A percentile compares a stretch with the other conserved stretches of the same genome.
Conservation (phyloP, 2,888 invertebrate species). For the Slavum lentiscoides region DNA sequence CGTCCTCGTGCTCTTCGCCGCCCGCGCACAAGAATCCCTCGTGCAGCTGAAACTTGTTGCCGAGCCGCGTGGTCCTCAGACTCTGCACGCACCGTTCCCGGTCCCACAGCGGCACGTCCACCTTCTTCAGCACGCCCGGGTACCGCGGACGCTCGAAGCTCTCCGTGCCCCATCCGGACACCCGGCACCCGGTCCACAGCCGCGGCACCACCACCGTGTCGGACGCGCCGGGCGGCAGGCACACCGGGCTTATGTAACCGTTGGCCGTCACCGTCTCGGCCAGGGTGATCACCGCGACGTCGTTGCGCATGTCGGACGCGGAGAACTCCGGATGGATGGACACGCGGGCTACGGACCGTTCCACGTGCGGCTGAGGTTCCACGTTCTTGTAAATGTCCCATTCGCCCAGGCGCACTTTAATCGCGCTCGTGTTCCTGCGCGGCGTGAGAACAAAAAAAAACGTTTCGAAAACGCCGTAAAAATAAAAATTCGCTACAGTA, state of each 20-base stretch:
- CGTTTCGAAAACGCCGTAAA: no score
- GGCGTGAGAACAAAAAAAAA: no score
- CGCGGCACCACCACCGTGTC: neutral
- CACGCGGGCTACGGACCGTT: constrained; percentile 66
- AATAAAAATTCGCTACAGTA: no score
- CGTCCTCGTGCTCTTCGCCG: constrained; percentile 43
- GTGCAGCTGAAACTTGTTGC: constrained; percentile 28
- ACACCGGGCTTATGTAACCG: constrained; percentile 17
- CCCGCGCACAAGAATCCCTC: constrained; percentile 40
- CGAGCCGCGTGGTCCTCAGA: constrained; percentile 29
- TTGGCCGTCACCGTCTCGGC: constrained; percentile 59
- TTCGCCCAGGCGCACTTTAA: constrained; percentile 75
- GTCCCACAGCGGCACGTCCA: constrained; percentile 32
- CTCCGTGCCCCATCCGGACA: constrained; percentile 55
- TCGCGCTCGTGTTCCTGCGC: constrained; percentile 57
- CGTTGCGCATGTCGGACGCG: constrained; percentile 74
- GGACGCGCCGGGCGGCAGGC: neutral
- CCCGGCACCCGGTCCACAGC: constrained; percentile 57
- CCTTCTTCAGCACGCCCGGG: constrained; percentile 44
- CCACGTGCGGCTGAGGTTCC: constrained; percentile 70
- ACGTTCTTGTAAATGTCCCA: constrained; percentile 71
- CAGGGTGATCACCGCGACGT: constrained; percentile 79
- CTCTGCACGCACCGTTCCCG: constrained; percentile 23
- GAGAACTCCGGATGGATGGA: constrained; percentile 72
- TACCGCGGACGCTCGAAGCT: constrained; percentile 47